A percentile compares a stretch with the other conserved stretches of the same genome.
Conservation (phyloP, 2,888 invertebrate genomes). For the Amphipyra tragopoginis region DNA sequence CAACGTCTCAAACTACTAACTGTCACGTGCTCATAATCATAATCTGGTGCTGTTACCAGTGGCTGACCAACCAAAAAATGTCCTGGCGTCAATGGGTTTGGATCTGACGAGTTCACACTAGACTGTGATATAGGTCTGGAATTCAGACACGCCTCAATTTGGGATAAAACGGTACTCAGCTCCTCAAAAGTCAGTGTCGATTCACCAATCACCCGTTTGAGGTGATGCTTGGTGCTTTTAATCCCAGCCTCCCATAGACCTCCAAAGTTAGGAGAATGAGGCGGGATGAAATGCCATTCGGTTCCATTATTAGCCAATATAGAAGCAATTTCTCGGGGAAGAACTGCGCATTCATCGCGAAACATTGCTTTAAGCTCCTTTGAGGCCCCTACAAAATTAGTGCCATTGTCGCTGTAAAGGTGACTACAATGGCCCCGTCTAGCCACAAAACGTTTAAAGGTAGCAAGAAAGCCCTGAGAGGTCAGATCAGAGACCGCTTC, state of each 20-base stretch:
- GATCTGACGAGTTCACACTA: no score
- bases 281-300: neutral
- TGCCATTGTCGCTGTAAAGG: neutral
- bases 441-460: constrained; percentile 2
- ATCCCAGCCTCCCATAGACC: constrained; percentile 1
- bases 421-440: neutral
- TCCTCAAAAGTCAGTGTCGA: neutral
- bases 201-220: neutral
- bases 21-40: no score
- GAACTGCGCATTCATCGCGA: neutral
- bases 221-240: neutral
- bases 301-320: neutral
- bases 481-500: constrained; percentile 60
- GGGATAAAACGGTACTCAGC: constrained; percentile 1
- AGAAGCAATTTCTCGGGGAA: no score
- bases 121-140: neutral
- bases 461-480: constrained; percentile 51
- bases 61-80: no score
- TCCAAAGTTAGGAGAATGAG: neutral
- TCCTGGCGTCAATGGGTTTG: no score
- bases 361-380: neutral
- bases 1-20: no score
- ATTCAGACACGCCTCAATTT: constrained; percentile 11
- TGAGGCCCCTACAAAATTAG: neutral
- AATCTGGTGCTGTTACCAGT: no score